These are phyloP conservation scores for Cephus rjabovi DNA, from an alignment of 2,888 invertebrate genomes.

Conservation along the genomic window DNA sequence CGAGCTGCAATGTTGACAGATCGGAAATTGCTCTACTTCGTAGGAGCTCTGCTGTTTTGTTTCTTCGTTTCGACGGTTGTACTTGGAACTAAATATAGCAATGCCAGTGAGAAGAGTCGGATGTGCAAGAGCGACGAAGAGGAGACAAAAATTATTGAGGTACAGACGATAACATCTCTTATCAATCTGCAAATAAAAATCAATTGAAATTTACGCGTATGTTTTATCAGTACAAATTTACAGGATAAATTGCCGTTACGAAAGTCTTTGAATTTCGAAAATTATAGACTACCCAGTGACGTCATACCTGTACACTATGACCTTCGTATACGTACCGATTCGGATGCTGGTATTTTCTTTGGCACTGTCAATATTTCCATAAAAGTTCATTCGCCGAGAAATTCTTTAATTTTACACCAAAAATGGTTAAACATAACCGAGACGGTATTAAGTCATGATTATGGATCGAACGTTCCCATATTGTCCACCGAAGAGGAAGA, in stretches of 20 bases:
- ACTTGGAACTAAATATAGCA: not conserved
- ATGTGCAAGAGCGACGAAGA: not conserved
- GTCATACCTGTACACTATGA: constrained; percentile 77
- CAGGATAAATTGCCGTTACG: not conserved
- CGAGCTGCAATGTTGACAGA: not conserved
- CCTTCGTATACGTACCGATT: constrained; percentile 75
- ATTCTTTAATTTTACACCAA: constrained; percentile 72
- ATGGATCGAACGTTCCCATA: constrained; percentile 27
- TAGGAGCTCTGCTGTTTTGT: not conserved
- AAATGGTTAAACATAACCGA: constrained; percentile 70
- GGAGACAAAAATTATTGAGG: not conserved
- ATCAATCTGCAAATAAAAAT: not conserved
- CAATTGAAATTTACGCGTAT: not conserved
- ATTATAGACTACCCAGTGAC: constrained; percentile 71
- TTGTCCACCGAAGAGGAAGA: constrained; percentile 41
- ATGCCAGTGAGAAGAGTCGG: not conserved
- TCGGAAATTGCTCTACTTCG: not conserved
- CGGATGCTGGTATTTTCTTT: constrained; percentile 69
- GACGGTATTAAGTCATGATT: constrained; percentile 35
- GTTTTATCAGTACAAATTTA: not conserved
- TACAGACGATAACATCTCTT: not conserved
- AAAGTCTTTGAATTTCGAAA: constrained; percentile 30
- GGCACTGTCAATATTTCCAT: constrained; percentile 72
- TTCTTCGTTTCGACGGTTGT: not conserved
- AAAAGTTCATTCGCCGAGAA: constrained; percentile 64